phyloP scores from a whole-genome alignment of 2,797 vertebrate species.

The Sebastes oblongus region DNA sequence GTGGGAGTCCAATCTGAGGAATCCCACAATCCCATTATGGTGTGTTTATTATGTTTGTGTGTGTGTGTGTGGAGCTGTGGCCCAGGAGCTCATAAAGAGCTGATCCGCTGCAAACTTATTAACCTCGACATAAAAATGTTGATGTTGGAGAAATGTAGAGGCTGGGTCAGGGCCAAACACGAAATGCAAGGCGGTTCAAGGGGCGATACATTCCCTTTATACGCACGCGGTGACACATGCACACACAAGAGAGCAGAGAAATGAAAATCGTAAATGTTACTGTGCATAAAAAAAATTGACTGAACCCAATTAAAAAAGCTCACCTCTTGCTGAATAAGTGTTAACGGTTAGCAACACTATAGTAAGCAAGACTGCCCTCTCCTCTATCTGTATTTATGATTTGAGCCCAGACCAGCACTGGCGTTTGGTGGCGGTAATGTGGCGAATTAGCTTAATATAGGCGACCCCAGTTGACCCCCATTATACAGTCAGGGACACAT shows the following conservation, averaged over 20 bases:
- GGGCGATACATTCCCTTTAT: constrained; percentile 25
- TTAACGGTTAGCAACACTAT: constrained; percentile 1
- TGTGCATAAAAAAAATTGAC: not conserved
- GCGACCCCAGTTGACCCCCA: constrained; percentile 72
- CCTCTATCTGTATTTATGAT: constrained; percentile 51
- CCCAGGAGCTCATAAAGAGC: constrained; percentile 47
- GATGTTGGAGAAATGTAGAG: constrained; percentile 38
- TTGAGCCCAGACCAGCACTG: not conserved
- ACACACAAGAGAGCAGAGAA: constrained; percentile 3
- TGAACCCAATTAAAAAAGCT: constrained; percentile 24
- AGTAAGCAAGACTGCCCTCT: constrained; percentile 3
- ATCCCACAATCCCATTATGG: constrained; percentile 64
- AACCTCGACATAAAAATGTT: constrained; percentile 63
- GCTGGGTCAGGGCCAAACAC: constrained; percentile 24
- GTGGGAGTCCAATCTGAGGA: constrained; percentile 50
- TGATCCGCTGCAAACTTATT: constrained; percentile 55
- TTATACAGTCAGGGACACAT: constrained; percentile 77
- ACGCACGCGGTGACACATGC: not conserved
- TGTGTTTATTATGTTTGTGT: constrained; percentile 37
- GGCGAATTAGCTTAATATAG: constrained; percentile 71
- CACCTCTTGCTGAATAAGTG: not conserved
- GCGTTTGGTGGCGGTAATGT: constrained; percentile 59
- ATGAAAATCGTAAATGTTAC: not conserved
- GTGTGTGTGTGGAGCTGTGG: constrained; percentile 3
- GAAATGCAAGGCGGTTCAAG: constrained; percentile 13